phyloP scores from a whole-genome alignment of 2,797 vertebrate genomes.

The Buphagus erythrorhynchus region DNA sequence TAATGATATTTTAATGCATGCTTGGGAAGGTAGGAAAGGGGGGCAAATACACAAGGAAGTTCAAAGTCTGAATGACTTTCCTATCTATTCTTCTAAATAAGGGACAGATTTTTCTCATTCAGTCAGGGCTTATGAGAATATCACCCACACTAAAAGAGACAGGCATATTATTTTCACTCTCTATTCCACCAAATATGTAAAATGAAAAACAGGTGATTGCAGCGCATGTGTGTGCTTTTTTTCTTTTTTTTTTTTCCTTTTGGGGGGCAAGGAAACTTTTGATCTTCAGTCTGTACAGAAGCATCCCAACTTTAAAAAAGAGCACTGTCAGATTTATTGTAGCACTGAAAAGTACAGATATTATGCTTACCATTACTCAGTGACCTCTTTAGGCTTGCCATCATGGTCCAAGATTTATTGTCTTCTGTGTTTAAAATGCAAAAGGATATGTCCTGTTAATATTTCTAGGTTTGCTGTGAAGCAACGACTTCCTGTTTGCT shows the following conservation, averaged over 20 bases:
- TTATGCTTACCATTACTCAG: constrained; percentile 79
- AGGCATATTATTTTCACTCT: constrained; percentile 46
- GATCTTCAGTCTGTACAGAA: constrained; percentile 79
- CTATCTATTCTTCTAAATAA: constrained; percentile 48
- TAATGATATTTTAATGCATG: background rate
- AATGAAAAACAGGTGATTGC: constrained; percentile 81
- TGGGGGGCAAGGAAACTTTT: constrained; percentile 72
- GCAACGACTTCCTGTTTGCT: constrained; percentile 79
- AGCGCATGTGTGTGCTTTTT: background rate
- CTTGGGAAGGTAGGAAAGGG: background rate
- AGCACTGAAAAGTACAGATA: constrained; percentile 81
- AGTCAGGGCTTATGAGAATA: constrained; percentile 73
- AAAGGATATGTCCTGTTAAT: constrained; percentile 78
- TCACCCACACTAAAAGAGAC: constrained; percentile 52
- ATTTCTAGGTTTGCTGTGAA: constrained; percentile 72
- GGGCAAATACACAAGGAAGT: constrained; percentile 4
- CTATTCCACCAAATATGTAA: constrained; percentile 57
- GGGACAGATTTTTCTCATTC: constrained; percentile 46
- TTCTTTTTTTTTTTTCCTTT: background rate
- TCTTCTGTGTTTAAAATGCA: constrained; percentile 77
- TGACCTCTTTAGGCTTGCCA: constrained; percentile 80
- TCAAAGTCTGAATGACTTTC: constrained; percentile 28
- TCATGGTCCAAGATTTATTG: constrained; percentile 76
- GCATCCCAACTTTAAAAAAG: constrained; percentile 73
- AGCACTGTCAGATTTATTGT: constrained; percentile 80